Conservation (phyloP, 2,113 vertebrate genomes). For the Trinectes maculatus region DNA sequence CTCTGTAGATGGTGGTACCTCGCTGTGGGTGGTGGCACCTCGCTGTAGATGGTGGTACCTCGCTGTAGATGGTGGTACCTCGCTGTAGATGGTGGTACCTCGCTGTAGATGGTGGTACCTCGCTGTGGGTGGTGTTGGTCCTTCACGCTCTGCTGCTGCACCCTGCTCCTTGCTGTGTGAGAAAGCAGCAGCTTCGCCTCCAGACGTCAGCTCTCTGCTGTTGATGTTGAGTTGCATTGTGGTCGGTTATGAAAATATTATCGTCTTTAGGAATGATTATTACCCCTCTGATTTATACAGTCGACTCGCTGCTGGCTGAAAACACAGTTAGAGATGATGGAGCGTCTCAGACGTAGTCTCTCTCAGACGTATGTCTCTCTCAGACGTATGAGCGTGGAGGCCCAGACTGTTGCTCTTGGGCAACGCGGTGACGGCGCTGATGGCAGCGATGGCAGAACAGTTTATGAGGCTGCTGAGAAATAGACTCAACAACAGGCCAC, state of each 20-base stretch:
- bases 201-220: constrained; percentile 30
- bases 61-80: neutral
- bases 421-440: neutral
- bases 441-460: constrained; percentile 34
- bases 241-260: constrained; percentile 69
- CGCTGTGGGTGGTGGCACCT: no score
- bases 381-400: constrained; percentile 27
- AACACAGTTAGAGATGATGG: constrained; percentile 28
- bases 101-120: neutral
- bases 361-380: no score
- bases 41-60: neutral
- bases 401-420: constrained; percentile 69
- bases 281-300: constrained; percentile 60
- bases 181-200: constrained; percentile 49
- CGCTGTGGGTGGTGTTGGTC: neutral
- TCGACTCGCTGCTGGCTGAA: constrained; percentile 20
- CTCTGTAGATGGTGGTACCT: neutral
- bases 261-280: constrained; percentile 51
- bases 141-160: no score
- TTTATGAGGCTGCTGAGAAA: constrained; percentile 65
- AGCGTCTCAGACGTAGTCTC: no score
- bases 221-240: constrained; percentile 48
- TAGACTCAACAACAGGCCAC: constrained; percentile 18
- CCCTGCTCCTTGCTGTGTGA: constrained; percentile 42
- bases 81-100: neutral